A percentile compares a stretch with the other conserved stretches of the same genome.
Conservation (phyloP, 2,797 vertebrate genomes). For the Smutsia temminckii region DNA sequence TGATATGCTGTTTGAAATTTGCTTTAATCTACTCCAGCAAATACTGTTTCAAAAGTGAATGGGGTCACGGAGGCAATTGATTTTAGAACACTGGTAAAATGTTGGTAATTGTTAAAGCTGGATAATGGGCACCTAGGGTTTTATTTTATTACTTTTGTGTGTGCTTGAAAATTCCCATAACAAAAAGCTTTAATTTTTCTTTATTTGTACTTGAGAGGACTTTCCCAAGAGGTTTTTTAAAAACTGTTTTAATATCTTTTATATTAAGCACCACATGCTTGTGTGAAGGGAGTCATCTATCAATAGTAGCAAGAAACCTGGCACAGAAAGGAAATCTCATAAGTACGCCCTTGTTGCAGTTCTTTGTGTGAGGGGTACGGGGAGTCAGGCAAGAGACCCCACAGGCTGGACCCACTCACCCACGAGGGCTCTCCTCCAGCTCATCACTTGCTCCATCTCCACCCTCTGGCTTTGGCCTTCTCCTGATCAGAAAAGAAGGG, state of each 20-base stretch:
- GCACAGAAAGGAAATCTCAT: background rate
- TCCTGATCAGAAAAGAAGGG: background rate
- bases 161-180: background rate
- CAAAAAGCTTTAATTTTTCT: background rate
- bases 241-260: background rate
- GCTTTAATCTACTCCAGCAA: background rate
- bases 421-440: background rate
- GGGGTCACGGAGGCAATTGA: background rate
- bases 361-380: too few species aligned
- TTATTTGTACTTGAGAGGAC: background rate
- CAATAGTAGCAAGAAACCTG: background rate
- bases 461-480: background rate
- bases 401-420: background rate
- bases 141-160: background rate
- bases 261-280: background rate
- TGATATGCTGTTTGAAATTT: background rate
- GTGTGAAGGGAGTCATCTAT: background rate
- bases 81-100: background rate
- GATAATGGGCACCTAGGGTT: background rate
- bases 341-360: too few species aligned
- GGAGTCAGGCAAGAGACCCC: background rate
- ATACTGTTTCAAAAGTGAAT: background rate
- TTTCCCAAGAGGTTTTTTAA: background rate
- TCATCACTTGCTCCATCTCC: background rate
- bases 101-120: background rate